Percentiles rank a stretch among this genome's conserved stretches.
Conservation (phyloP, 37 sponge, comb jelly and placozoan genomes). For the Aphrocallistes beatrix region DNA sequence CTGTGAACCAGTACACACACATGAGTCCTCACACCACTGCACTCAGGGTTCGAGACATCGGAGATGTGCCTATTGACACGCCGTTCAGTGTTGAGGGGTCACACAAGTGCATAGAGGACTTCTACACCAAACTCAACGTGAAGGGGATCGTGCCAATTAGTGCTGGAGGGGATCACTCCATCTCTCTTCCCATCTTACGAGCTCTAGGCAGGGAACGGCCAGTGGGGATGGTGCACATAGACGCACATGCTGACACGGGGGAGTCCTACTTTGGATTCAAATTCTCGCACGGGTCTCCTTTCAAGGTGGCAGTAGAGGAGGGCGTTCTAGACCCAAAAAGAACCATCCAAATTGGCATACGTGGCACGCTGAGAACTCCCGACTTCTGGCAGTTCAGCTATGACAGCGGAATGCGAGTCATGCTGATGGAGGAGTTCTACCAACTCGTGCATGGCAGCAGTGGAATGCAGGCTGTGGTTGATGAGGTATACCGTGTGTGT, state of each 20-base stretch:
- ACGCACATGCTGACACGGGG: conserved; percentile 51
- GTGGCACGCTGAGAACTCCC: conserved; percentile 23
- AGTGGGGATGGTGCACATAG: conserved; percentile 53
- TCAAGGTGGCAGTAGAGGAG: conserved; percentile 52
- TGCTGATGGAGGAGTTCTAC: conserved; percentile 7
- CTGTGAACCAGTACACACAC: conserved; percentile 27
- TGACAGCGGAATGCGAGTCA: conserved; percentile 4
- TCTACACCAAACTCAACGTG: conserved; percentile 26
- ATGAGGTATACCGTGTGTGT: not conserved
- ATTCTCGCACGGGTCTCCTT: conserved; percentile 58
- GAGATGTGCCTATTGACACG: conserved; percentile 41
- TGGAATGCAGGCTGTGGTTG: not conserved
- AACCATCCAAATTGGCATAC: conserved; percentile 51
- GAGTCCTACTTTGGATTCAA: conserved; percentile 35
- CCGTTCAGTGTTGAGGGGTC: conserved; percentile 36
- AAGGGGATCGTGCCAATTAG: conserved; percentile 36
- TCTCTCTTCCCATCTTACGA: conserved; percentile 46
- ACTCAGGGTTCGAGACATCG: conserved; percentile 56
- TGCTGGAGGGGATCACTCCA: conserved; percentile 60
- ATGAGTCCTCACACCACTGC: conserved; percentile 40
- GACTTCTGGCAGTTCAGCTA: conserved; percentile 22
- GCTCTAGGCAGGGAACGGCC: conserved; percentile 43
- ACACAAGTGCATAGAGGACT: conserved; percentile 31
- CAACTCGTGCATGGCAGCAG: not conserved
- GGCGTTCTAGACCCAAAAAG: conserved; percentile 32